Base-by-base conservation (phyloP, 2,113 vertebrate species). In the Lasiurus borealis region DNA sequence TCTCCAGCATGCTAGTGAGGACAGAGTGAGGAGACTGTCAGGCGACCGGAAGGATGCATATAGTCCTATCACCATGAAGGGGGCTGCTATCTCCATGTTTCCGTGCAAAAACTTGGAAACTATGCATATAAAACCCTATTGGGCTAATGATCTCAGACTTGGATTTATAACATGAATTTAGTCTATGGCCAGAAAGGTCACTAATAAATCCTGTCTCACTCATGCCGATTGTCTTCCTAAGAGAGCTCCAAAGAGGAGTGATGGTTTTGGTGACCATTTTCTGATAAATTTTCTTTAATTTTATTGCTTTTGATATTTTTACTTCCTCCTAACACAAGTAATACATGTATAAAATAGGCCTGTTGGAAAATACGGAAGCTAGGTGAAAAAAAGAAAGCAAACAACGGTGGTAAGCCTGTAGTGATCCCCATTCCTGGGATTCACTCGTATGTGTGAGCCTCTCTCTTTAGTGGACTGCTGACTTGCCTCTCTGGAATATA, bases 1-100 rank as follows among this genome's bases (percentile, higher is more conserved):
- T 99, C 97, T 99, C 99, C 64, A 99, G 98, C 98, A 99, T 98
- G 95, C 99, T 99, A 97, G 94, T 54, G 80, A 18, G 86, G 86
- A 94, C 62, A 96, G 76, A 88, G 82, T 50, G 96, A 50, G 57
- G 82, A 71, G n/a, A 93, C 9, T 77, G 7, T 95, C 0, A 88
- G 94, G 31, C 16, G 75, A 15, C 18, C 54, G 54, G 83, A 64
- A 88, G 80, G 68, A 69, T 0, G 4, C 29, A 59, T 3, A 2
- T 0, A 11, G 62, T 89, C 48, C 71, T 21, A 21, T 57, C 50
- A 68, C 27, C 19, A 12, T 27, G 4, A 62, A 29, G 11, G 59
- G 4, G 1, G 54, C 69, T 62, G 44, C 62, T 66, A 69, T 80
- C 92, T 72, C 46, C 77, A 5, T 73, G 84, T 72, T 69, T 93